A percentile compares a stretch with the other conserved stretches of the same genome.
Conservation (phyloP, 2,888 invertebrate genomes). For the Tanytarsus gracilentus region DNA sequence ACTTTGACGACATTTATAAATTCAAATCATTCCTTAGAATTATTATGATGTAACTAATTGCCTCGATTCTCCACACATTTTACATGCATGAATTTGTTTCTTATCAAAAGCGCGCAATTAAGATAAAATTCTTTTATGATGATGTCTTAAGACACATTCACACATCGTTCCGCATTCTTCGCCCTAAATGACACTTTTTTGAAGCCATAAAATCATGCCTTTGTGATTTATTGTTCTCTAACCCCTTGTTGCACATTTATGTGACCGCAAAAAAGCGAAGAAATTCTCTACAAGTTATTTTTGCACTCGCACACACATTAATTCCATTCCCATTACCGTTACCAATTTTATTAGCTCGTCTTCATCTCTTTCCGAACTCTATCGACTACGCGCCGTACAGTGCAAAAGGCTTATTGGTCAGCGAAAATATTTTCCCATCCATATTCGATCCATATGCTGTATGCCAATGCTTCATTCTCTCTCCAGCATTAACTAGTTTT, state of each 20-base stretch:
- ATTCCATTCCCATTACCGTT: conserved; percentile 17
- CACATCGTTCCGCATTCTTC: not conserved
- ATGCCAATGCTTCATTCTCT: too few species aligned
- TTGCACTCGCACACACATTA: not conserved
- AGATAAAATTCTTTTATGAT: too few species aligned
- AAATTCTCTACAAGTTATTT: not conserved
- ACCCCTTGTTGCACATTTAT: not conserved
- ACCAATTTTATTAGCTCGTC: conserved; percentile 25
- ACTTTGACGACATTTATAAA: too few species aligned
- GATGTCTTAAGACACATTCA: too few species aligned
- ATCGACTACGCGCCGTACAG: not conserved
- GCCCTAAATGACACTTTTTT: too few species aligned
- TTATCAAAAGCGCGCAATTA: too few species aligned
- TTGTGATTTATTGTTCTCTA: conserved; percentile 16
- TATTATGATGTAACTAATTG: not conserved
- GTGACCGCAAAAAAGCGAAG: conserved; percentile 3
- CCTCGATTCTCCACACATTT: too few species aligned
- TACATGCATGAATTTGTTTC: too few species aligned
- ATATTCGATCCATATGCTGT: not conserved
- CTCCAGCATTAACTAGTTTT: conserved; percentile 26
- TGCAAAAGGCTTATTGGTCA: not conserved
- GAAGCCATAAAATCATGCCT: not conserved
- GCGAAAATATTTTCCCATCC: conserved; percentile 10
- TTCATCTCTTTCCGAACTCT: not conserved
- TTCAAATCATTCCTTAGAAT: too few species aligned